Base-by-base conservation (phyloP, 2,797 vertebrate genomes). In the Philypnodon macrostomus region DNA sequence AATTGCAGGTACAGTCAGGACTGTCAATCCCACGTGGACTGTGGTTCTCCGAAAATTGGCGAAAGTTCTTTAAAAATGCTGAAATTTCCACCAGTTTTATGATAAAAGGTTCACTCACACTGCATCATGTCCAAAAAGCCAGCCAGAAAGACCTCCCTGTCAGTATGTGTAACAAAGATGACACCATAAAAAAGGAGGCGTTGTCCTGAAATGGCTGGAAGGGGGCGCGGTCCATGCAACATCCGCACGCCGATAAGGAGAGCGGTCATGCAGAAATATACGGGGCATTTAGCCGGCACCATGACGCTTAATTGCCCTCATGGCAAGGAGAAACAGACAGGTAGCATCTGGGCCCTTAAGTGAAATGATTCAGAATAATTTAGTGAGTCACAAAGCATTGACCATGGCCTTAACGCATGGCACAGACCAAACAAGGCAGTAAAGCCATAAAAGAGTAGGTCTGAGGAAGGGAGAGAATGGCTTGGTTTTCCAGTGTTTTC, bases 301-400 rank as follows among this genome's bases (percentile, higher is more conserved):
- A 59, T 54, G 47, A 59, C 14, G 70, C 65, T 63, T 87, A 86
- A 87, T 87, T 70, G 70, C 73, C 71, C 60, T 73, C 67, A 70
- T 50, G 55, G 57, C 26, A 63, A 26, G 65, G 50, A 67, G 51
- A 58, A 45, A 70, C 78, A 75, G 73, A 75, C 77, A 75, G 67
- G 78, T 71, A 72, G 70, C 84, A 83, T 85, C 81, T 84, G 77
- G 72, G 58, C 69, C 64, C 70, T 85, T 83, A 87, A 84, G 88
- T 89, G 89, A 88, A 91, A 90, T 91, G 89, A 86, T 87, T 85
- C 86, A 88, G 90, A 90, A 90, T 86, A 85, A 91, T 89, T 58
- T 67, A 48, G 76, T 45, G 34, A 47, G 69, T 71, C 81, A 86
- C 85, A 81, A 85, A 85, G 70, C 67, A 1, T 18, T 62, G 56